Conservation (phyloP, 2,888 invertebrate genomes). For the Dorcus hopei region DNA sequence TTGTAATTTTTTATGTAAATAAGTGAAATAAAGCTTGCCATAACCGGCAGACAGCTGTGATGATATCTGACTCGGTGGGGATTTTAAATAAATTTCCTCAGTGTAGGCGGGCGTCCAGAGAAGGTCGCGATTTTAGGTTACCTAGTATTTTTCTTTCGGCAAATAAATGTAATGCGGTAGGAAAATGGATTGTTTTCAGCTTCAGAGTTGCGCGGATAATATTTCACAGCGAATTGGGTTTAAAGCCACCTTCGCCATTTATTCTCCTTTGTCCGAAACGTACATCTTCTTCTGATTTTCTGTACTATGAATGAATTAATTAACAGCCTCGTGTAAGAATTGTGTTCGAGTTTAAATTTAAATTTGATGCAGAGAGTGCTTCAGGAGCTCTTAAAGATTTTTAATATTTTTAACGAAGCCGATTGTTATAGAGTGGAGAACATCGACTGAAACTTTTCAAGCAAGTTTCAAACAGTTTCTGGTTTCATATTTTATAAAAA, state of each 20-base stretch:
- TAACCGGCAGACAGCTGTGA: too few relatives aligned
- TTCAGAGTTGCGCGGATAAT: not conserved
- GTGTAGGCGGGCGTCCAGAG: not conserved
- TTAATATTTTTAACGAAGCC: too few relatives aligned
- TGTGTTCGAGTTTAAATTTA: too few relatives aligned
- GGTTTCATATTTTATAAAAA: constrained; percentile 26
- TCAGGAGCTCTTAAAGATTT: too few relatives aligned
- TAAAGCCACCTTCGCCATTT: not conserved
- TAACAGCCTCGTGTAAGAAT: too few relatives aligned
- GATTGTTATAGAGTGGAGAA: not conserved
- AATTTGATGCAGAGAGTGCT: too few relatives aligned
- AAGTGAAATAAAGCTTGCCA: too few relatives aligned
- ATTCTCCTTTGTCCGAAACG: not conserved
- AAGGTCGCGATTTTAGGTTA: not conserved
- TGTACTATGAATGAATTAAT: too few relatives aligned
- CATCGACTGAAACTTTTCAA: constrained; percentile 21
- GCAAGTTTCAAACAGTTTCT: constrained; percentile 26
- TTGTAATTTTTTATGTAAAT: too few relatives aligned
- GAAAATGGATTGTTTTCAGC: constrained; percentile 1
- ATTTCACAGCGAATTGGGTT: not conserved
- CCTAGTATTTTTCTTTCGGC: constrained; percentile 1
- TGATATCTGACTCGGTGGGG: too few relatives aligned
- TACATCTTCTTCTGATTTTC: not conserved
- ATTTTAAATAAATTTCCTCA: constrained; percentile 1
- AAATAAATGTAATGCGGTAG: not conserved